phyloP scores from a whole-genome alignment of 2,888 invertebrate genomes.

The Hyppa rectilinea region DNA sequence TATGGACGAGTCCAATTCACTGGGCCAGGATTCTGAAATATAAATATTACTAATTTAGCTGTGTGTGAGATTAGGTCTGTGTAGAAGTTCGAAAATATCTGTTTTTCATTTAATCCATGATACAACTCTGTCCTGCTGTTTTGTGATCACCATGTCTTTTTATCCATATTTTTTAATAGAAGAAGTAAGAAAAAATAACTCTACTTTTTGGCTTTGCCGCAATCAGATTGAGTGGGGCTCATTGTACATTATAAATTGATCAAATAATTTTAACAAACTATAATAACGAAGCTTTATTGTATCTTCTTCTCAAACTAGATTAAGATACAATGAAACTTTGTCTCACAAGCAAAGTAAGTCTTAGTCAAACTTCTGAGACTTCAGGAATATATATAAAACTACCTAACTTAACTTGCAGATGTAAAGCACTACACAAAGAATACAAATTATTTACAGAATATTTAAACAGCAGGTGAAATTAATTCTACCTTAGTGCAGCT shows the following conservation, averaged over 20 bases:
- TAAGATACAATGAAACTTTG: neutral
- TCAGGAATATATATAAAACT: neutral
- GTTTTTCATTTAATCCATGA: neutral
- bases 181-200: too few species aligned
- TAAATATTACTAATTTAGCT: neutral
- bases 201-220: too few species aligned
- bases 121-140: neutral
- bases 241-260: slow-evolving; percentile 6
- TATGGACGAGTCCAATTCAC: slow-evolving; percentile 98
- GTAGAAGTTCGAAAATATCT: neutral
- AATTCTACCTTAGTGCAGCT: neutral
- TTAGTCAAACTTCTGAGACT: neutral
- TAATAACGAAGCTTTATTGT: too few species aligned
- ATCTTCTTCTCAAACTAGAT: too few species aligned
- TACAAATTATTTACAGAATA: neutral
- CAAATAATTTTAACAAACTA: too few species aligned
- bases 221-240: neutral
- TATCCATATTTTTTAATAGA: too few species aligned
- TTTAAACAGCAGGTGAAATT: neutral
- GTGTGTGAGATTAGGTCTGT: too few species aligned
- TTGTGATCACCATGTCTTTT: too few species aligned
- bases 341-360: neutral
- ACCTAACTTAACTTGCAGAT: neutral
- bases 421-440: neutral
- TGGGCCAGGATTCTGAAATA: slow-evolving; percentile 92